phyloP scores from a whole-genome alignment of 2,888 invertebrate species.

The Caprella mutica region DNA sequence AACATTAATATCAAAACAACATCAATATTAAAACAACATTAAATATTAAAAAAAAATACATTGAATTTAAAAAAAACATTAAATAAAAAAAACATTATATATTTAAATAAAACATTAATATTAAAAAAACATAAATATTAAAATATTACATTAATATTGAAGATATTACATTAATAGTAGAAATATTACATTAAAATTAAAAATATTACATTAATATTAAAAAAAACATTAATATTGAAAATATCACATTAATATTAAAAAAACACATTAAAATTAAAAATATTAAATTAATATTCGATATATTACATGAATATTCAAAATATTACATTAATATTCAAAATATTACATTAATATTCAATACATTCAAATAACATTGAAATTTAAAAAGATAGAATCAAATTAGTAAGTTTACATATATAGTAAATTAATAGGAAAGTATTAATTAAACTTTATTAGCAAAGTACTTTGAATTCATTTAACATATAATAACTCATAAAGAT shows the following conservation, averaged over 20 bases:
- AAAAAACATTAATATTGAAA: not conserved
- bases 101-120: not conserved
- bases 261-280: not conserved
- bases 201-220: no score
- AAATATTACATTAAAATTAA: no score
- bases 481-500: not conserved
- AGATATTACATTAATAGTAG: not conserved
- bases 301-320: not conserved
- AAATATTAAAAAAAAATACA: not conserved
- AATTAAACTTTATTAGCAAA: not conserved
- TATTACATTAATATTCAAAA: no score
- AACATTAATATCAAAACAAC: not conserved
- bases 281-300: not conserved
- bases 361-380: not conserved
- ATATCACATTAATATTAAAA: not conserved
- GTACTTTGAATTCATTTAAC: not conserved
- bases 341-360: not conserved
- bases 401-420: conserved; percentile 2
- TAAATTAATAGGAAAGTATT: not conserved
- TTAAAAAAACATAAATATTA: not conserved
- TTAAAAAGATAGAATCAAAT: not conserved
- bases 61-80: not conserved
- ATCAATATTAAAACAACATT: not conserved
- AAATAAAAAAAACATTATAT: not conserved
- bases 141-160: no score